Percentiles rank a stretch among this genome's conserved stretches.
Evolutionary conservation across 1,140 invertebrate genomes (phyloP).

Genomic region (Penaeus vannamei): DNA sequence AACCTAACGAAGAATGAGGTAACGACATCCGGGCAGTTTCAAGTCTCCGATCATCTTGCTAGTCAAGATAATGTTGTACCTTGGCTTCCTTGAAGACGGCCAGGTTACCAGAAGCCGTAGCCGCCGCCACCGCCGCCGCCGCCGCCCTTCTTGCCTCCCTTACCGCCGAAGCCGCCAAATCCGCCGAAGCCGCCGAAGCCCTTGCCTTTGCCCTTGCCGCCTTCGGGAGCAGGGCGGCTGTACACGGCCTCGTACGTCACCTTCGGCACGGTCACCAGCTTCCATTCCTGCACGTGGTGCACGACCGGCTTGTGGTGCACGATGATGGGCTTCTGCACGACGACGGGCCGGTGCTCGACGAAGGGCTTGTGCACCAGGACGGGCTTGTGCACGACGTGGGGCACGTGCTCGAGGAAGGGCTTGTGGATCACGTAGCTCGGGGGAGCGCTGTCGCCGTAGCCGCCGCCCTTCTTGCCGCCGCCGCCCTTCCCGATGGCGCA

Average conservation of each 20-base stretch:
- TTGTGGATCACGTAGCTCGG: slow-evolving; percentile 21
- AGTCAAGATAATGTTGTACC: too few relatives aligned
- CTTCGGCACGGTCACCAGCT: slow-evolving; percentile 54
- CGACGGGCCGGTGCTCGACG: slow-evolving; percentile 34
- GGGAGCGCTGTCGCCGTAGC: neutral
- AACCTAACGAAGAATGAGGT: too few relatives aligned
- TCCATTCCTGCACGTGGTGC: slow-evolving; percentile 53
- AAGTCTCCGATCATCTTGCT: too few relatives aligned
- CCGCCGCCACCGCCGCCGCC: neutral
- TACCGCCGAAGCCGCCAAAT: neutral
- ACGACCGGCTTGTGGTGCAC: slow-evolving; percentile 43
- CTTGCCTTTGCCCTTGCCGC: slow-evolving; percentile 31
- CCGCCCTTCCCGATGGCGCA: neutral
- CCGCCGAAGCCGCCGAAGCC: neutral
- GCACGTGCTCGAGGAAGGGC: slow-evolving; percentile 38
- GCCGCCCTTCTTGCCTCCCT: neutral
- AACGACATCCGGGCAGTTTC: too few relatives aligned
- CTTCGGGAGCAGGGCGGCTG: slow-evolving; percentile 34
- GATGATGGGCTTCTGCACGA: slow-evolving; percentile 46
- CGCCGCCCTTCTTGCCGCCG: neutral
- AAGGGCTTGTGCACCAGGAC: slow-evolving; percentile 47
- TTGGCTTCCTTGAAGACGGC: too few relatives aligned
- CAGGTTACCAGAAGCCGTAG: too few relatives aligned
- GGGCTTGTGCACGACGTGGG: slow-evolving; percentile 30
- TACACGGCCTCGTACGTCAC: slow-evolving; percentile 44